Base-by-base conservation (phyloP, 2,888 invertebrate species). In the Thyatira batis region DNA sequence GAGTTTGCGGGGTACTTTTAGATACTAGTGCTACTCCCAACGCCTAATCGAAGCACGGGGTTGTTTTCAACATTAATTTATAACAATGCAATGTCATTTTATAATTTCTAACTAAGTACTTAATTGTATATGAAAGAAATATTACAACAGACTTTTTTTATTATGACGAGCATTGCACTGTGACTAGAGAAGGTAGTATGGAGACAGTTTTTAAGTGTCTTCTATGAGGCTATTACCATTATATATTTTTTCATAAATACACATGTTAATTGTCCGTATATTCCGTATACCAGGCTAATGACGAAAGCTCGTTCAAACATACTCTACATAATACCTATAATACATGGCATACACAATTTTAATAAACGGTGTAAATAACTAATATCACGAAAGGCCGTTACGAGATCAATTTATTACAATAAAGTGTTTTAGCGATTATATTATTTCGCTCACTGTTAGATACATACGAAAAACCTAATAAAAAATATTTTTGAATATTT, bases 261-360 rank as follows among this genome's bases (percentile, higher is more conserved):
- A 69, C 72, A 39, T 39, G 39, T 39, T 39, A 76, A 74, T 56
- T 70, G 65, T 80, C 65, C 68, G 71, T 75, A 74, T 67, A 73
- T 66, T 76, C 82, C 81, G 82, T 82, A 88, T 87, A 90, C 87
- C 84, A 82, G 85, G 86, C 88, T 89, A 89, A 84, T 81, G 86
- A 86, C 82, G 82, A 89, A 89, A 91, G 91, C 91, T 90, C 89
- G 80, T 83, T 85, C 79, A 78, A 87, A 86, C 82, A 81, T 84
- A 81, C 77, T 78, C 89, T 89, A 90, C 82, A 73, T 73, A 82
- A 80, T 79, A 80, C 63, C 71, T 75, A 75, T 71, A 65, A 65
- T 49, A 72, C 76, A 82, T 82, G 82, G 78, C 82, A 76, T 78
- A 81, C 76, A 77, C 71, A 76, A 76, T 73, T 48, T 17, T 48